phyloP scores from a whole-genome alignment of 2,113 vertebrate species.

The Dipodomys merriami region DNA sequence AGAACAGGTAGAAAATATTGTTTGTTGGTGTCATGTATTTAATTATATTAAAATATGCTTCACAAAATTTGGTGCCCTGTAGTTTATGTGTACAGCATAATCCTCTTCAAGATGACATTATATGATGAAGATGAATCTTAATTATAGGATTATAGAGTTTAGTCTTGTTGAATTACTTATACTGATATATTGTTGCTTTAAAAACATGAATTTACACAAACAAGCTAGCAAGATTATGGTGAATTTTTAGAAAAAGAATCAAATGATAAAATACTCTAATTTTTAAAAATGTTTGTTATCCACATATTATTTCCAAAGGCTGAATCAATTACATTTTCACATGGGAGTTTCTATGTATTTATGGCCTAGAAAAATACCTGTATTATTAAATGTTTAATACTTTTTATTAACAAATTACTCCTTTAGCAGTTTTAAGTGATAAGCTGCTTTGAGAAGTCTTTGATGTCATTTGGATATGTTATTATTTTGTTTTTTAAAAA shows the following conservation, averaged over 20 bases:
- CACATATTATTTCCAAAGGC: background rate
- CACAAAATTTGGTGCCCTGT: background rate
- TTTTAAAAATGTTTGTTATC: background rate
- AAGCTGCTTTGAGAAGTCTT: background rate
- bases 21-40: background rate
- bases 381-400: background rate
- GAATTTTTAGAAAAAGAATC: slow-evolving; percentile 8
- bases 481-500: background rate
- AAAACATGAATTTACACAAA: background rate
- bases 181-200: background rate
- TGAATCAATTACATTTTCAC: background rate
- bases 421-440: background rate
- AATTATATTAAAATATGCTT: slow-evolving; percentile 18
- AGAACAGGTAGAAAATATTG: slow-evolving; percentile 2
- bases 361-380: background rate
- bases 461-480: background rate
- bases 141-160: background rate
- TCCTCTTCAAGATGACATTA: background rate
- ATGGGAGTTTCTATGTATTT: background rate
- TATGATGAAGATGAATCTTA: background rate
- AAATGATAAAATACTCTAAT: too few relatives aligned
- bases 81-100: background rate
- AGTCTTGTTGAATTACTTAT: background rate
- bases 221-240: background rate
- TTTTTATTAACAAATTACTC: background rate